Conservation (phyloP, 2,888 invertebrate species). For the Chloroclysta siterata region DNA sequence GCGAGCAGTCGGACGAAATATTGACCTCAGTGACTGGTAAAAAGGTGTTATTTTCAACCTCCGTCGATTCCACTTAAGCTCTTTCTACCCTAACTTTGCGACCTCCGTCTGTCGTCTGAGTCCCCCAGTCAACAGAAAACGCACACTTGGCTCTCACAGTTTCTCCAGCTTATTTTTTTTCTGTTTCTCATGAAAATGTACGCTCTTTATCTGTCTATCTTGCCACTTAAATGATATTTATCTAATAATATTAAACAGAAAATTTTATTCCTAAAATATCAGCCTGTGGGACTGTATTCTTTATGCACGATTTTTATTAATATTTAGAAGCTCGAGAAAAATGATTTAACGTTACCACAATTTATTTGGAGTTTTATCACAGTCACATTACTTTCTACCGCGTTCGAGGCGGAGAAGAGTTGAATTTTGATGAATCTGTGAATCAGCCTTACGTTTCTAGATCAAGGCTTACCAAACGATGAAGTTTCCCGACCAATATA, state of each 20-base stretch:
- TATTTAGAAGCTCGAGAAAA: slow-evolving; percentile 56
- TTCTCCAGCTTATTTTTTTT: slow-evolving; percentile 68
- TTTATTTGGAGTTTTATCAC: slow-evolving; percentile 42
- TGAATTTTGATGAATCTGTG: slow-evolving; percentile 34
- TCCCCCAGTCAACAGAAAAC: slow-evolving; percentile 62
- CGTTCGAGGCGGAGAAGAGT: slow-evolving; percentile 25
- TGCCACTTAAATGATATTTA: slow-evolving; percentile 72
- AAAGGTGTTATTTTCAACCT: slow-evolving; percentile 60
- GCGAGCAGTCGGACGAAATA: slow-evolving; percentile 59
- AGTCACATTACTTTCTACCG: slow-evolving; percentile 31
- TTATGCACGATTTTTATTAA: slow-evolving; percentile 59
- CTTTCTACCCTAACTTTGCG: slow-evolving; percentile 41
- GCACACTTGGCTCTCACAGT: slow-evolving; percentile 66
- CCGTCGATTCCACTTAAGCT: slow-evolving; percentile 55
- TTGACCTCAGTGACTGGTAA: slow-evolving; percentile 56
- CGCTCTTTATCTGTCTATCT: slow-evolving; percentile 75
- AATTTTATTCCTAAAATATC: slow-evolving; percentile 68
- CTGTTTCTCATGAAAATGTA: slow-evolving; percentile 73
- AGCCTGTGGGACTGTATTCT: slow-evolving; percentile 56
- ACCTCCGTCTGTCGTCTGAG: slow-evolving; percentile 62
- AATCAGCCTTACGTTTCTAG: slow-evolving; percentile 42
- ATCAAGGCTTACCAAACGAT: slow-evolving; percentile 61
- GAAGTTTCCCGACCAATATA: slow-evolving; percentile 81
- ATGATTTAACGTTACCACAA: slow-evolving; percentile 37
- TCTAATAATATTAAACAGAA: slow-evolving; percentile 73